Evolutionary conservation across 37 sponge, comb jelly and placozoan genomes (phyloP).

Genomic region (Eunapius fragilis): DNA sequence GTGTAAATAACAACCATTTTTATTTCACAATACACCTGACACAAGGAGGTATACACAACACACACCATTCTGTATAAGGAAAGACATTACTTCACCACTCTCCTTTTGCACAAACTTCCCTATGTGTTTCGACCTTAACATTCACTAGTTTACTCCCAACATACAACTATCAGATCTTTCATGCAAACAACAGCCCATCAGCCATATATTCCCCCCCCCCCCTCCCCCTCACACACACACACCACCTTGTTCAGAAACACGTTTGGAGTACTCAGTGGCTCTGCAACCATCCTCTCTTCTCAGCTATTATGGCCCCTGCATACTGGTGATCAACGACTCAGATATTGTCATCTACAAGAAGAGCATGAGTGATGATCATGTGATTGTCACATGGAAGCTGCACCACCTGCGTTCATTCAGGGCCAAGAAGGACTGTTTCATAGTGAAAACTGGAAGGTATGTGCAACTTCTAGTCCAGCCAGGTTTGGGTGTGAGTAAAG

Average conservation of each 20-base stretch:
- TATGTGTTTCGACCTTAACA: no score
- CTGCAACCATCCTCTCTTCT: constrained; percentile 2
- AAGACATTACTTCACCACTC: no score
- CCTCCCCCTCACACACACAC: constrained; percentile 43
- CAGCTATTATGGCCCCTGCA: constrained; percentile 24
- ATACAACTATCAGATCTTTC: no score
- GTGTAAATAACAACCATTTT: no score
- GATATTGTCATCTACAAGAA: constrained; percentile 38
- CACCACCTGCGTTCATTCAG: constrained; percentile 60
- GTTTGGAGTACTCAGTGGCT: constrained; percentile 39
- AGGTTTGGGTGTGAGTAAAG: no score
- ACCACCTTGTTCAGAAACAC: constrained; percentile 9
- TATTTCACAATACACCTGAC: no score
- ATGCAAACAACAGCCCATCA: no score
- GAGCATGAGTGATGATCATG: constrained; percentile 1
- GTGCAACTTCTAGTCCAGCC: not conserved
- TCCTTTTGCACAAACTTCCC: no score
- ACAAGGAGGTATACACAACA: no score
- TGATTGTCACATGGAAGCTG: constrained; percentile 50
- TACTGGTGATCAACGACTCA: constrained; percentile 18
- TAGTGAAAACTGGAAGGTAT: constrained; percentile 51
- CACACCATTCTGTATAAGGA: no score
- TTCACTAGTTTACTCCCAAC: no score
- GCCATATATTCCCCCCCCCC: no score
- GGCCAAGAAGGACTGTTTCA: constrained; percentile 40